phyloP scores from a whole-genome alignment of 2,113 vertebrate species.

The Athene noctua region DNA sequence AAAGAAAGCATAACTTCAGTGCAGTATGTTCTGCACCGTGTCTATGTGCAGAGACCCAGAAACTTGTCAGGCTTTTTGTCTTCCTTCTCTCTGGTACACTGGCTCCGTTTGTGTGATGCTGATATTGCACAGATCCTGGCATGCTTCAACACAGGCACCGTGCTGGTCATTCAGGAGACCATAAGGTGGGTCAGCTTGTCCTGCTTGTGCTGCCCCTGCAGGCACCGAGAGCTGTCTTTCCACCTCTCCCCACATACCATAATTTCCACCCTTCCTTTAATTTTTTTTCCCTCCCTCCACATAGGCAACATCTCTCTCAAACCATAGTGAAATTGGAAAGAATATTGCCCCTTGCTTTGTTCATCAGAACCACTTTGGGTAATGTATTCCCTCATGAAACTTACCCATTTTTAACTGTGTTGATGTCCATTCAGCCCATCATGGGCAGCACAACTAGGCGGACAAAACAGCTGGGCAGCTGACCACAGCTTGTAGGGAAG shows the following conservation, averaged over 20 bases:
- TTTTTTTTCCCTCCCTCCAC: neutral
- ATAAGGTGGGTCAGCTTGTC: neutral
- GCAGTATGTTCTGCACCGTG: neutral
- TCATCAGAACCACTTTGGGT: neutral
- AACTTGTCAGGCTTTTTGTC: neutral
- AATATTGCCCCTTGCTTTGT: neutral
- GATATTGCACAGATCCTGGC: neutral
- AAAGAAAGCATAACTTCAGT: neutral
- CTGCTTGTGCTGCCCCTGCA: neutral
- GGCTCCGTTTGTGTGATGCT: neutral
- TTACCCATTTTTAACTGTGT: neutral
- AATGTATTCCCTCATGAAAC: neutral
- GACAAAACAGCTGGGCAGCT: neutral
- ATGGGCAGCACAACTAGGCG: neutral
- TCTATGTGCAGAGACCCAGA: neutral
- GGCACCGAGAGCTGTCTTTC: neutral
- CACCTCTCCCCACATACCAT: neutral
- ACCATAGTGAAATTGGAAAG: neutral
- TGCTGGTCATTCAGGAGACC: neutral
- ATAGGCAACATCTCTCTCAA: neutral
- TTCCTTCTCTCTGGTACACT: neutral
- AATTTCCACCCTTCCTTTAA: neutral
- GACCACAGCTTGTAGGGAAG: neutral
- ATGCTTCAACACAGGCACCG: neutral
- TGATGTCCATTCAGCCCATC: rapidly evolving